phyloP scores from a whole-genome alignment of 2,113 vertebrate species.

The Thamnaconus septentrionalis region DNA sequence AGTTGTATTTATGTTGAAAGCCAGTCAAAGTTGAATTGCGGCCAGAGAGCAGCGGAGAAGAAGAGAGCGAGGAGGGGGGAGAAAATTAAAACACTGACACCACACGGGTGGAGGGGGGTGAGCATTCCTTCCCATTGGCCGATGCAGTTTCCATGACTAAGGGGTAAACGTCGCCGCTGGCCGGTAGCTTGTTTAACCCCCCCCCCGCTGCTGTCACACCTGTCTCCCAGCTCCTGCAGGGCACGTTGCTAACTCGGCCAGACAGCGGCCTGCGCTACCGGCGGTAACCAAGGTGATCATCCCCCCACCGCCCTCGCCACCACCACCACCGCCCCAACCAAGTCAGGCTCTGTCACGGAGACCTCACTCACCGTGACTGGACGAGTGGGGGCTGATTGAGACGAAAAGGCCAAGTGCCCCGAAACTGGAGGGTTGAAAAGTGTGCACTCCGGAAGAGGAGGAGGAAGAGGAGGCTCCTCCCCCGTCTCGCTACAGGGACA shows the following conservation, averaged over 20 bases:
- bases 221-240: slow-evolving; percentile 53
- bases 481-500: no score
- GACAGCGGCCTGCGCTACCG: slow-evolving; percentile 55
- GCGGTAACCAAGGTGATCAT: slow-evolving; percentile 70
- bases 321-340: no score
- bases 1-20: slow-evolving; percentile 35
- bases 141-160: slow-evolving; percentile 66
- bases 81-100: slow-evolving; percentile 26
- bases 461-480: no score
- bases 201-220: slow-evolving; percentile 58
- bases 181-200: slow-evolving; percentile 64
- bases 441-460: slow-evolving; percentile 34
- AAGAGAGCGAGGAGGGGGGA: slow-evolving; percentile 6
- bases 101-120: slow-evolving; percentile 15
- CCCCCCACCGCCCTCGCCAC: neutral
- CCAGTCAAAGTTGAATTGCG: slow-evolving; percentile 28
- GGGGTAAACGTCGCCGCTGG: slow-evolving; percentile 57
- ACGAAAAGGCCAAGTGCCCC: slow-evolving; percentile 64
- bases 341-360: slow-evolving; percentile 42
- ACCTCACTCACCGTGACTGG: slow-evolving; percentile 58
- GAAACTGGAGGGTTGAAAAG: slow-evolving; percentile 58
- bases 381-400: slow-evolving; percentile 63
- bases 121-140: slow-evolving; percentile 60
- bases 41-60: slow-evolving; percentile 1
- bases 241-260: slow-evolving; percentile 50